phyloP scores from a whole-genome alignment of 2,113 vertebrate species.

The Holacanthus passer region DNA sequence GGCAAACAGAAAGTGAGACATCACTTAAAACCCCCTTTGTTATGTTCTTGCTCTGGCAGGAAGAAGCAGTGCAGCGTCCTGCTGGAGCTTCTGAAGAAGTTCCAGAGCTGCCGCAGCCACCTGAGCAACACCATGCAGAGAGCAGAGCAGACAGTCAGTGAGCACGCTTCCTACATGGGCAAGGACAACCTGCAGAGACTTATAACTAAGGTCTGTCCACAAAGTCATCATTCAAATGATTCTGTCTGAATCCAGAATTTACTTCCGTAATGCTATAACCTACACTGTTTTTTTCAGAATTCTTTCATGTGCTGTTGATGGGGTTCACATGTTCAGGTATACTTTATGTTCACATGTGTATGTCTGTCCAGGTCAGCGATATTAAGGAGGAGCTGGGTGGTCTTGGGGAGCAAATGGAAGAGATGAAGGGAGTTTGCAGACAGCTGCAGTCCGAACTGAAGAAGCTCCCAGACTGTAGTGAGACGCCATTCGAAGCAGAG shows the following conservation, averaged over 20 bases:
- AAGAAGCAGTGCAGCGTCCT: constrained; percentile 88
- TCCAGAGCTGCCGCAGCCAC: constrained; percentile 87
- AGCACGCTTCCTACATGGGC: constrained; percentile 92
- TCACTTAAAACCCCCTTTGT: not conserved
- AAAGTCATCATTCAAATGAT: not conserved
- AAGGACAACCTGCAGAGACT: constrained; percentile 93
- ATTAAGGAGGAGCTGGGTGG: constrained; percentile 89
- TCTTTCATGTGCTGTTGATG: too few relatives aligned
- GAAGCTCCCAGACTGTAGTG: constrained; percentile 91
- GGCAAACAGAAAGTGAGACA: not conserved
- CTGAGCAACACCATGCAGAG: constrained; percentile 89
- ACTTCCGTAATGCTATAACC: too few relatives aligned
- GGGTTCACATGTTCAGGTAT: not conserved
- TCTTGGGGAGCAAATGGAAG: constrained; percentile 87
- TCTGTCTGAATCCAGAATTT: not conserved
- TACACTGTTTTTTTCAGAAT: too few relatives aligned
- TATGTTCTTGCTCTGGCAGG: constrained; percentile 62
- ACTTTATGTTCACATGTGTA: not conserved
- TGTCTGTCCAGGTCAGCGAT: constrained; percentile 83
- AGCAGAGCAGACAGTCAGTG: constrained; percentile 88
- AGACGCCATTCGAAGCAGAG: constrained; percentile 90
- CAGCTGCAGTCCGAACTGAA: constrained; percentile 93
- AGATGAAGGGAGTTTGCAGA: constrained; percentile 90
- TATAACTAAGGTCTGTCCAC: constrained; percentile 85
- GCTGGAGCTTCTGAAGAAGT: constrained; percentile 92